phyloP scores from a whole-genome alignment of 2,888 invertebrate species.

The Drosophila rellima region DNA sequence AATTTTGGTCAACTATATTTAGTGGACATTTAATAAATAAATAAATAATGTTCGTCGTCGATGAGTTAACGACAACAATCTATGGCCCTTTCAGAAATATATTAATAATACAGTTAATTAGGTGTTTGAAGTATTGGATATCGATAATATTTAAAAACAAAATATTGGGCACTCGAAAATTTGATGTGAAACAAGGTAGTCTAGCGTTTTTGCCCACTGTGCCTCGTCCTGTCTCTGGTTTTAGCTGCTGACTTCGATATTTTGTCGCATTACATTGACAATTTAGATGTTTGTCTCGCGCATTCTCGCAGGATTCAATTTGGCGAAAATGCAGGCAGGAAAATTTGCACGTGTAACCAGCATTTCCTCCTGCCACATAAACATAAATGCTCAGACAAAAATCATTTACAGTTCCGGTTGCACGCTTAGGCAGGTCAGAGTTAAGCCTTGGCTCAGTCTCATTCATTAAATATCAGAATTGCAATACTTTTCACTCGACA shows the following conservation, averaged over 20 bases:
- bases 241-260: slow-evolving; percentile 78
- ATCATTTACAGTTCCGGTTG: slow-evolving; percentile 27
- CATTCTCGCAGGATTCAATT: slow-evolving; percentile 76
- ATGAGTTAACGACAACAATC: too few species aligned
- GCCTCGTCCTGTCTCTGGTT: slow-evolving; percentile 28
- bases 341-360: slow-evolving; percentile 56
- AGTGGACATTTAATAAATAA: too few species aligned
- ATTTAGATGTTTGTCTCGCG: slow-evolving; percentile 81
- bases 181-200: not conserved
- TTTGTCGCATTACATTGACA: slow-evolving; percentile 82
- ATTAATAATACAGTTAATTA: too few species aligned
- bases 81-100: too few species aligned
- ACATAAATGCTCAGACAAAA: slow-evolving; percentile 42
- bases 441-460: slow-evolving; percentile 12
- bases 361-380: slow-evolving; percentile 2
- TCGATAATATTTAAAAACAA: too few species aligned
- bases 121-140: too few species aligned
- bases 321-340: slow-evolving; percentile 58
- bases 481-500: slow-evolving; percentile 52
- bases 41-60: too few species aligned
- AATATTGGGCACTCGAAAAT: not conserved
- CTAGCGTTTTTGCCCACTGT: slow-evolving; percentile 9
- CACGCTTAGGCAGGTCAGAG: not conserved
- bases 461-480: slow-evolving; percentile 63
- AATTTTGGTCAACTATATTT: too few species aligned